These are phyloP conservation scores for silkworm (Bombyx mori) DNA, from an alignment of 1,140 invertebrate genomes.

Conservation along the genomic window ASM3026992v2 NC_085116.1:11532501-11533000, in stretches of 20 bases:
- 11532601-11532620: slow-evolving; percentile 65
- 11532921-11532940: slow-evolving; percentile 51
- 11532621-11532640: slow-evolving; percentile 67
- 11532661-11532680: slow-evolving; percentile 33
- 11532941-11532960: slow-evolving; percentile 43
- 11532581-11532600: slow-evolving; percentile 45
- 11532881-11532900: slow-evolving; percentile 39
- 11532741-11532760: slow-evolving; percentile 21
- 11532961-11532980: slow-evolving; percentile 50
- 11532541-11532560: slow-evolving; percentile 45
- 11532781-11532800: no score
- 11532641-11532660: slow-evolving; percentile 34
- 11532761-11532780: no score
- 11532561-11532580: slow-evolving; percentile 65
- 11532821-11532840: slow-evolving; percentile 15
- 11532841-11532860: slow-evolving; percentile 11
- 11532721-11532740: slow-evolving; percentile 28
- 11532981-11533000: slow-evolving; percentile 16
- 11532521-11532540: slow-evolving; percentile 18
- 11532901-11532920: slow-evolving; percentile 51
- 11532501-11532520: no score
- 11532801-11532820: slow-evolving; percentile 9
- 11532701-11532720: slow-evolving; percentile 30
- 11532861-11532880: slow-evolving; percentile 41
- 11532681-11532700: slow-evolving; percentile 55